Evolutionary conservation across 2,113 vertebrate species (phyloP), one percentile per base, ranked within the genome.

Genomic region (Ceratotherium simum): DNA sequence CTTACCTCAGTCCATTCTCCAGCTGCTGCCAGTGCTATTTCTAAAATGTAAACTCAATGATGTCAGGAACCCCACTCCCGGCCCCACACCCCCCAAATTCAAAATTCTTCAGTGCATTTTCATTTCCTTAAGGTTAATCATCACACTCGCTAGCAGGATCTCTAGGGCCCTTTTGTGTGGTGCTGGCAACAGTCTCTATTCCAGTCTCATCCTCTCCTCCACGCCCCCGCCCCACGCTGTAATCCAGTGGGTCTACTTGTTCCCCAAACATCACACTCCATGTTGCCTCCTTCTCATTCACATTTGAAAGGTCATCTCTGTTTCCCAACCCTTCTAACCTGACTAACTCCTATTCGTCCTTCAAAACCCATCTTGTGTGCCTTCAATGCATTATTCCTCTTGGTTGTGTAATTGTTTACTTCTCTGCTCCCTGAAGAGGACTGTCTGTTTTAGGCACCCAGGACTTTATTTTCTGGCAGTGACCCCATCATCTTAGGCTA

Each of bases 221-320:
- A 1, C 13, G 1, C 36, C 36, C 29, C 5, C 31, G 10, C 58
- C 25, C 12, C 5, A 9, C 2, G 3, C 64, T 70, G 13, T 58
- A 27, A 79, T 33, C 81, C 36, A 3, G 3, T 16, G 16, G 18
- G 48, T 58, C 33, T 9, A 0, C n/a, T 13, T 33, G 8, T 79
- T 87, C 27, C 75, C 7, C 70, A 48, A 1, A 76, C 5, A 2
- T 31, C 42, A 54, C 9, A 2, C 33, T 78, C 42, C 21, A 0
- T 69, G 69, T 76, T 62, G 48, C 31, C 39, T 91, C 62, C 31
- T 39, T 17, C 2, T 8, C 51, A 1, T 31, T 31, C 51, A 73
- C 36, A 58, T 78, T 27, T 62, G 78, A 81, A 46, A 5, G 87
- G 36, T 39, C 3, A 0, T 87, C 51, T 85, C 23, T n/a, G 6